Conservation (phyloP, 2,797 vertebrate genomes). For the Crypturellus tataupa region DNA sequence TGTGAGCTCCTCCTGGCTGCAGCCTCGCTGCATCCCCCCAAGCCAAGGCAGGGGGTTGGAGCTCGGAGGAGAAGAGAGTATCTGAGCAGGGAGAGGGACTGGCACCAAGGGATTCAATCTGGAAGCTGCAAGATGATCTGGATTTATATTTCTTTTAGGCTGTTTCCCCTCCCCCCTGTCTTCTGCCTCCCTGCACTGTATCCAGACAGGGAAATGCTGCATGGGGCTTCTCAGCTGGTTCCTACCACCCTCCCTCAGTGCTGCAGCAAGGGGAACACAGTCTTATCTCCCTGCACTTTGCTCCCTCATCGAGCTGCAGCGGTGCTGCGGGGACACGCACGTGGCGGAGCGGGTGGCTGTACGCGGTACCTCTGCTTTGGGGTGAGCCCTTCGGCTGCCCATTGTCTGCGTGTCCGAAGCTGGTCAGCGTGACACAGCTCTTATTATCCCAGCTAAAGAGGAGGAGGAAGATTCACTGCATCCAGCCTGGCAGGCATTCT, state of each 20-base stretch:
- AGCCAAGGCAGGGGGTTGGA: not conserved
- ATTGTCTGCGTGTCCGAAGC: not conserved
- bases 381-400: not conserved
- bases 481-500: not conserved
- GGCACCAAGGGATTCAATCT: no score
- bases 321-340: accelerated
- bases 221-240: accelerated
- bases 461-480: not conserved
- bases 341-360: not conserved
- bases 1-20: not conserved
- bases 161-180: accelerated
- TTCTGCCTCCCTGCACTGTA: not conserved
- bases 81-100: not conserved
- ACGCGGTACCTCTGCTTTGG: accelerated
- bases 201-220: not conserved
- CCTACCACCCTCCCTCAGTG: accelerated
- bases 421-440: accelerated
- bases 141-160: not conserved
- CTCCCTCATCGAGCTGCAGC: not conserved
- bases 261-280: accelerated
- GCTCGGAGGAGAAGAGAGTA: not conserved
- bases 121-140: not conserved
- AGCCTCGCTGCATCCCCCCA: accelerated
- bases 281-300: not conserved
- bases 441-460: not conserved